These are phyloP conservation scores for Drosophila subsilvestris DNA, from an alignment of 2,888 invertebrate genomes.

Conservation along the genomic window DNA sequence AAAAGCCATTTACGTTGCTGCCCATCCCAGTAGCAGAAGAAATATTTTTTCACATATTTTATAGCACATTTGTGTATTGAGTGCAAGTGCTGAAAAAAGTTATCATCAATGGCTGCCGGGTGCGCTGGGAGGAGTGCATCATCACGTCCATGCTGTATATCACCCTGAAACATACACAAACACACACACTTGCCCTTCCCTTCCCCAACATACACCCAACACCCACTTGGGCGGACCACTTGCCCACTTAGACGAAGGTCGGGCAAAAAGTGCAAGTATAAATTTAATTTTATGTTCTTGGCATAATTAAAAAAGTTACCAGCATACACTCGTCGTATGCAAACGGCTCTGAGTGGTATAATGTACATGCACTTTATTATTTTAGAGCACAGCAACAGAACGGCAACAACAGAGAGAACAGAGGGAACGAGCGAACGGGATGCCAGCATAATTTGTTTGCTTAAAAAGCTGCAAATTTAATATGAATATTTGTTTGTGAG, in stretches of 20 bases:
- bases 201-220: constrained; percentile 19
- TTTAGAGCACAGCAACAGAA: neutral
- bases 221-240: constrained; percentile 38
- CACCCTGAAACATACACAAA: constrained; percentile 34
- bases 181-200: constrained; percentile 4
- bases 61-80: constrained; percentile 79
- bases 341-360: constrained; percentile 30
- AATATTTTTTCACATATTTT: constrained; percentile 76
- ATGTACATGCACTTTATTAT: constrained; percentile 16
- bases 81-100: constrained; percentile 72
- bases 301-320: constrained; percentile 65
- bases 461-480: constrained; percentile 4
- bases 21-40: constrained; percentile 37
- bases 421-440: neutral
- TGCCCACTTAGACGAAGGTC: constrained; percentile 45
- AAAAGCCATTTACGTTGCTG: constrained; percentile 69
- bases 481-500: neutral
- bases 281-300: constrained; percentile 55
- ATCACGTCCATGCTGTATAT: constrained; percentile 57
- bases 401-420: neutral
- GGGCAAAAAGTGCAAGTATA: constrained; percentile 37
- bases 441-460: constrained; percentile 9
- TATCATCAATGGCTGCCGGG: constrained; percentile 64
- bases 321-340: constrained; percentile 13
- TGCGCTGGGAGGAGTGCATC: constrained; percentile 59